phyloP scores from a whole-genome alignment of 2,888 invertebrate genomes.

The Nephrotoma guestfalica region DNA sequence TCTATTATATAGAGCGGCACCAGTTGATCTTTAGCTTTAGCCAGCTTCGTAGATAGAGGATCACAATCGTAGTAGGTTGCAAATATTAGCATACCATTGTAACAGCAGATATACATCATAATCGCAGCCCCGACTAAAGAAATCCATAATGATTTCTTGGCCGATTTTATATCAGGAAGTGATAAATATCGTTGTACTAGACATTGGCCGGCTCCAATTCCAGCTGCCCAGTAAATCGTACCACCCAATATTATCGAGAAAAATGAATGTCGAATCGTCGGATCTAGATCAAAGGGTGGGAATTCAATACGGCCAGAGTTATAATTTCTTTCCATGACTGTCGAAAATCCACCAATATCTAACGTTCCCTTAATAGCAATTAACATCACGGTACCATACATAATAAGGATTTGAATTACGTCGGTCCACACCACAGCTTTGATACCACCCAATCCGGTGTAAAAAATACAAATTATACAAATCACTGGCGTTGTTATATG shows the following conservation, averaged over 20 bases:
- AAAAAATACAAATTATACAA: constrained; percentile 67
- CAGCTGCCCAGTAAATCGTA: constrained; percentile 58
- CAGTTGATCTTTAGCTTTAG: constrained; percentile 62
- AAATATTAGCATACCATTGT: constrained; percentile 57
- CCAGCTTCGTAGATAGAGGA: constrained; percentile 62
- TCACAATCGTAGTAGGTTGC: constrained; percentile 64
- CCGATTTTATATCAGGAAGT: constrained; percentile 51
- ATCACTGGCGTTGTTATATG: constrained; percentile 70
- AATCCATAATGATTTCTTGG: constrained; percentile 50
- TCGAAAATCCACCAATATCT: constrained; percentile 52
- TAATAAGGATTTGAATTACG: constrained; percentile 60
- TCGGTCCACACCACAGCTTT: constrained; percentile 76
- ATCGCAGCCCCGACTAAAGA: constrained; percentile 44
- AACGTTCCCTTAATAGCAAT: constrained; percentile 59
- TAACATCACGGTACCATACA: constrained; percentile 58
- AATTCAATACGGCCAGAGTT: constrained; percentile 54
- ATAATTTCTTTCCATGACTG: constrained; percentile 49
- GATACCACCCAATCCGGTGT: constrained; percentile 67
- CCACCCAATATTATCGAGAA: constrained; percentile 65
- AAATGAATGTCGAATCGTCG: constrained; percentile 60
- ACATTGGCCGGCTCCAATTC: constrained; percentile 64
- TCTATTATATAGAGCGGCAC: constrained; percentile 80
- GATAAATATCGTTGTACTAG: constrained; percentile 75
- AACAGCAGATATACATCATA: constrained; percentile 21
- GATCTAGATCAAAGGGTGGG: constrained; percentile 49